phyloP scores from a whole-genome alignment of 2,888 invertebrate species.

The Molanna angustata region DNA sequence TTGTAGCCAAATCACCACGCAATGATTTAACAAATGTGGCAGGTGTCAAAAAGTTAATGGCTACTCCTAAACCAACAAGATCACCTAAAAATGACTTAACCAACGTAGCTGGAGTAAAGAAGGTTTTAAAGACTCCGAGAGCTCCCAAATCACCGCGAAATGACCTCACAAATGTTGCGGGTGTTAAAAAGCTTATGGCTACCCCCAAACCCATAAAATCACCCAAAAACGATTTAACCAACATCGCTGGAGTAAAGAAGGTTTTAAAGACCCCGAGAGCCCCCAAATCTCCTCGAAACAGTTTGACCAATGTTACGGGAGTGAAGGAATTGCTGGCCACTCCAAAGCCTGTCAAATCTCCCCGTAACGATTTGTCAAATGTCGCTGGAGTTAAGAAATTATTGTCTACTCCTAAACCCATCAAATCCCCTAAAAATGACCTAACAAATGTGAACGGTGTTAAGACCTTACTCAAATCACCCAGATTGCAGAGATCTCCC shows the following conservation, averaged over 20 bases:
- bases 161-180: constrained; percentile 43
- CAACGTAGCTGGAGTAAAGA: constrained; percentile 43
- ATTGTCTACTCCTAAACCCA: constrained; percentile 34
- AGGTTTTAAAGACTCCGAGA: constrained; percentile 39
- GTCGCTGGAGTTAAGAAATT: constrained; percentile 44
- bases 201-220: constrained; percentile 35
- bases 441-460: constrained; percentile 41
- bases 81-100: constrained; percentile 43
- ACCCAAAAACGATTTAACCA: constrained; percentile 42
- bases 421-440: constrained; percentile 41
- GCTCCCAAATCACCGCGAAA: constrained; percentile 37
- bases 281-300: constrained; percentile 41
- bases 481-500: constrained; percentile 38
- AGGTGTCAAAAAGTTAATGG: constrained; percentile 45
- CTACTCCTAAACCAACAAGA: constrained; percentile 34
- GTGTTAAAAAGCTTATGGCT: constrained; percentile 41
- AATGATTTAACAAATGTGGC: constrained; percentile 46
- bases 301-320: constrained; percentile 44
- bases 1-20: constrained; percentile 33
- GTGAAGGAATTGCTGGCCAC: constrained; percentile 41
- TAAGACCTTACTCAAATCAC: constrained; percentile 41
- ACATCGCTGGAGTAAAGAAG: constrained; percentile 42
- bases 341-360: constrained; percentile 35
- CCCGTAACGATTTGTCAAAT: constrained; percentile 41
- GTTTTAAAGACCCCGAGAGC: constrained; percentile 38